These are phyloP conservation scores for Epinotia nisella DNA, from an alignment of 2,888 invertebrate species.

Conservation along the genomic window DNA sequence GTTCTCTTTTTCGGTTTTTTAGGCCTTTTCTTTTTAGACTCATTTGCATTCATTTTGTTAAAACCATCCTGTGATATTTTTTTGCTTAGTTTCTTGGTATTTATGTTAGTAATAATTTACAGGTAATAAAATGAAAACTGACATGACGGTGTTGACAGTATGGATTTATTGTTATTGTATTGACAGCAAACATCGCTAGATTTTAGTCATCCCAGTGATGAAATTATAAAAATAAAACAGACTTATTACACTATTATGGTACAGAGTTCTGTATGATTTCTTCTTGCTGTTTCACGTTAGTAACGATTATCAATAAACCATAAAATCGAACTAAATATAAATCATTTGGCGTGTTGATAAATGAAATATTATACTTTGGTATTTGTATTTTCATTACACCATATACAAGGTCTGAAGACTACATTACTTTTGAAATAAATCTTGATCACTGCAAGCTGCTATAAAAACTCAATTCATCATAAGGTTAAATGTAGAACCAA, in stretches of 20 bases:
- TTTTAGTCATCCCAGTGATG: constrained; percentile 22
- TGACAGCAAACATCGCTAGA: constrained; percentile 18
- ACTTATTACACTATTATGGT: neutral
- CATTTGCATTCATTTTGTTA: constrained; percentile 65
- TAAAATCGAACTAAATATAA: too few relatives aligned
- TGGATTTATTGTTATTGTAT: constrained; percentile 13
- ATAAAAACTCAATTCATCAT: too few relatives aligned
- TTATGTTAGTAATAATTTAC: neutral
- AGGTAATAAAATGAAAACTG: constrained; percentile 7
- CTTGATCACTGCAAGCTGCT: too few relatives aligned
- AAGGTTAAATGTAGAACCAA: too few relatives aligned
- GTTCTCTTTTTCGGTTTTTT: constrained; percentile 68
- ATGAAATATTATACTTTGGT: too few relatives aligned
- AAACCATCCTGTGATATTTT: constrained; percentile 53
- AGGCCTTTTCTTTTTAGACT: constrained; percentile 57
- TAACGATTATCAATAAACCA: too few relatives aligned
- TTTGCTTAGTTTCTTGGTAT: constrained; percentile 3
- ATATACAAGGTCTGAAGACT: too few relatives aligned
- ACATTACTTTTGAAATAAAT: too few relatives aligned
- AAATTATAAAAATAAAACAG: constrained; percentile 1
- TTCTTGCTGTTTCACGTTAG: too few relatives aligned
- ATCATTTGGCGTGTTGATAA: too few relatives aligned
- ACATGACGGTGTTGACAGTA: constrained; percentile 33
- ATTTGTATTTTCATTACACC: too few relatives aligned
- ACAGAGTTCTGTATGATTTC: too few relatives aligned